Evolutionary conservation across 2,797 vertebrate species (phyloP).

Genomic region (Sebastes miniatus): DNA sequence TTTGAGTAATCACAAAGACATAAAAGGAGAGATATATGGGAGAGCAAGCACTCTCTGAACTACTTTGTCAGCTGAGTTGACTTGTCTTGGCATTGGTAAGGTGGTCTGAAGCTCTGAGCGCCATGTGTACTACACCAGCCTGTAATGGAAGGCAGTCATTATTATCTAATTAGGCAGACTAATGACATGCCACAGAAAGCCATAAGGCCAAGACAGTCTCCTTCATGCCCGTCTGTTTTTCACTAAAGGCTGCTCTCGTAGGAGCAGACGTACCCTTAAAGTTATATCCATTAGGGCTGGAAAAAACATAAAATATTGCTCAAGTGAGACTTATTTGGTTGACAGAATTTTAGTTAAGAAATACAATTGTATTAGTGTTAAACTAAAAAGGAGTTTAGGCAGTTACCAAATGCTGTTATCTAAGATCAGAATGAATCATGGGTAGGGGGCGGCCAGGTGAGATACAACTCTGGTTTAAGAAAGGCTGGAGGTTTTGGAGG

Average conservation of each 20-base stretch:
- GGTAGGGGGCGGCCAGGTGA: neutral
- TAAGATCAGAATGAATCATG: neutral
- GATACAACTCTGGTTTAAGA: neutral
- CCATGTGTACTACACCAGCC: slow-evolving; percentile 65
- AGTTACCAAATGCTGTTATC: neutral
- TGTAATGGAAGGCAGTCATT: slow-evolving; percentile 82
- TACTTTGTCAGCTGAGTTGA: slow-evolving; percentile 55
- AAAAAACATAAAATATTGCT: neutral
- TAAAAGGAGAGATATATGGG: slow-evolving; percentile 30
- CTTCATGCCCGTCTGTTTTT: slow-evolving; percentile 61
- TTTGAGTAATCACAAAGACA: slow-evolving; percentile 49
- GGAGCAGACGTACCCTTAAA: slow-evolving; percentile 17
- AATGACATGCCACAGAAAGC: slow-evolving; percentile 75
- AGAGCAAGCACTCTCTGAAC: slow-evolving; percentile 28
- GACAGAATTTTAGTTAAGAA: neutral
- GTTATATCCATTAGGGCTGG: neutral
- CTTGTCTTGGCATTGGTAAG: slow-evolving; percentile 60
- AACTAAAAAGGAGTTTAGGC: neutral
- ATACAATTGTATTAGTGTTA: neutral
- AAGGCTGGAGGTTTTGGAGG: neutral
- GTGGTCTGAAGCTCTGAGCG: slow-evolving; percentile 55
- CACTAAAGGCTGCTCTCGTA: slow-evolving; percentile 44
- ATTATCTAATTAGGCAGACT: slow-evolving; percentile 84
- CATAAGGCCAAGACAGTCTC: slow-evolving; percentile 71
- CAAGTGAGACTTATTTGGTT: neutral